These are phyloP conservation scores for Anthopleura xanthogrammica DNA, from an alignment of 92 coral and sea anemone species.

Conservation along the genomic window DNA sequence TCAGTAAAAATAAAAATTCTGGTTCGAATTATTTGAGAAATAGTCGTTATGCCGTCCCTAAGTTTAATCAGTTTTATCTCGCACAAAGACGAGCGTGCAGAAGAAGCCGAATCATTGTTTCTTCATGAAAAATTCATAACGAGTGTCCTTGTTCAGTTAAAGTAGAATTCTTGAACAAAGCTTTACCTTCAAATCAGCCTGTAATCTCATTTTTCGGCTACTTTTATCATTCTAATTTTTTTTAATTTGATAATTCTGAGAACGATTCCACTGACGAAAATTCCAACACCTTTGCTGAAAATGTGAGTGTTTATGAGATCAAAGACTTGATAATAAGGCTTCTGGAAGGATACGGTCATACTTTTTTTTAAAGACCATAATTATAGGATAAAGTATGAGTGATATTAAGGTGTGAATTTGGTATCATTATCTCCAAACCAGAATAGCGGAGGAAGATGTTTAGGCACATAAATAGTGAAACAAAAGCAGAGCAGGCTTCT, in stretches of 20 bases:
- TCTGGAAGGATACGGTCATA: background rate
- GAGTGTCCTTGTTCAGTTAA: background rate
- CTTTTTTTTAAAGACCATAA: background rate
- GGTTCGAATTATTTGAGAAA: background rate
- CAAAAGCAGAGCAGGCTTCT: constrained; percentile 5
- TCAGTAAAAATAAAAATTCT: background rate
- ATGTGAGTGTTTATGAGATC: background rate
- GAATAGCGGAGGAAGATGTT: constrained; percentile 6
- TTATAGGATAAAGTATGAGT: background rate
- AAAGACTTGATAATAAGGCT: background rate
- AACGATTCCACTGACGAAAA: background rate
- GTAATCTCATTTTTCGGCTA: background rate
- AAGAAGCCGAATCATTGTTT: background rate
- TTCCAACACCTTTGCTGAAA: background rate
- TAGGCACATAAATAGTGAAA: background rate
- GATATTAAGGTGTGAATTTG: constrained; percentile 1
- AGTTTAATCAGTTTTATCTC: background rate
- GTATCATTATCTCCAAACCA: background rate
- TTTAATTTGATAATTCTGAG: background rate
- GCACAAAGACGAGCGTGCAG: background rate
- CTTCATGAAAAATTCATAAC: background rate
- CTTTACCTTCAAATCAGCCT: background rate
- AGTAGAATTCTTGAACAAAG: constrained; percentile 1
- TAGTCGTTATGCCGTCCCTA: background rate
- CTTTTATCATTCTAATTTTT: background rate